Percentiles rank a stretch among this genome's conserved stretches.
Conservation (phyloP, 2,113 vertebrate species). For the Nannospalax galili region DNA sequence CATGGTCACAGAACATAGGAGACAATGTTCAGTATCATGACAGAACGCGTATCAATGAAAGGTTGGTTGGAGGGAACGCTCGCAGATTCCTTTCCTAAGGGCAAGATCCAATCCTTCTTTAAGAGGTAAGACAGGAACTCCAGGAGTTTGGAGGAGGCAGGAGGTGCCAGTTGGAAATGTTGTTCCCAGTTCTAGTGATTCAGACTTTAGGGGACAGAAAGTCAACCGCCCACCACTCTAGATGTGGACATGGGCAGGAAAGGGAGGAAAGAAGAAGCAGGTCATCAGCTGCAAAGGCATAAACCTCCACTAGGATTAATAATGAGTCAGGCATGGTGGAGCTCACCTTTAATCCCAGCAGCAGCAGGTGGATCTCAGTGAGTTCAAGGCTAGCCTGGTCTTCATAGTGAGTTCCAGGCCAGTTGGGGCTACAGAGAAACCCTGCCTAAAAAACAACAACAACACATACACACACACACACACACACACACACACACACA, state of each 20-base stretch:
- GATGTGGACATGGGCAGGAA: neutral
- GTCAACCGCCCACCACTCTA: neutral
- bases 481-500: neutral
- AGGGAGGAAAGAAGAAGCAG: neutral
- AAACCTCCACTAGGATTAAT: neutral
- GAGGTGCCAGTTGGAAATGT: neutral
- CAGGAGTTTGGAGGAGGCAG: neutral
- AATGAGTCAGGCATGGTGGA: too few relatives aligned
- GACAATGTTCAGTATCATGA: too few relatives aligned
- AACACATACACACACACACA: neutral
- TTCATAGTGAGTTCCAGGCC: too few relatives aligned
- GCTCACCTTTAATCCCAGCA: too few relatives aligned
- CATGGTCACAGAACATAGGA: neutral
- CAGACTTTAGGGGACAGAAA: neutral
- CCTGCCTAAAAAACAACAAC: too few relatives aligned
- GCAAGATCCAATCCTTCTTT: neutral
- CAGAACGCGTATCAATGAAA: neutral
- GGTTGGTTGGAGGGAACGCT: neutral
- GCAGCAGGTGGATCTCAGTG: too few relatives aligned
- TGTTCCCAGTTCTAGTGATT: neutral
- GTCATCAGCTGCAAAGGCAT: neutral
- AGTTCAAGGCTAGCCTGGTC: too few relatives aligned
- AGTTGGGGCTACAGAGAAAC: too few relatives aligned
- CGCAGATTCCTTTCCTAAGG: neutral
- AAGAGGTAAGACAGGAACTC: neutral